Evolutionary conservation across 2,888 invertebrate species (phyloP), one percentile per base, ranked within the genome.

Genomic region (Tenthredo scrophulariae): DNA sequence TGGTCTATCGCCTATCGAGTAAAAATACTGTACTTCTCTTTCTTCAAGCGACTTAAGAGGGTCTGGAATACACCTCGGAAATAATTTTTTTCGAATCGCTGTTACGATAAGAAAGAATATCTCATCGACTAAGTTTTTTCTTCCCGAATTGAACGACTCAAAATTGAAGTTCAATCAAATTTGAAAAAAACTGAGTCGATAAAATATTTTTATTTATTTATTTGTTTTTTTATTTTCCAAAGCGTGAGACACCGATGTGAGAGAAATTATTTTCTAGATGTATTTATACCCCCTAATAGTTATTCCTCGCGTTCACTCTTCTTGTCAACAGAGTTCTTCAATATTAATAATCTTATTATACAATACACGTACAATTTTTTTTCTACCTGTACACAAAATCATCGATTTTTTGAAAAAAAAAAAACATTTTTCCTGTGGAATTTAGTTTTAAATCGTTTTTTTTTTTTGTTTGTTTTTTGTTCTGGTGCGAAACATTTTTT

Each of bases 1-100:
- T 29, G 18, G 70, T 70, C 70, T 33, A 33, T n/a, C 70, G 70
- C 40, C 70, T 74, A 43, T 74, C 72, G 72, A 74, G 43, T 74
- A 22, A 74, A 74, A 72, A 22, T 43, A 40, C 43, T 72, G n/a
- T 72, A 40, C 40, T 43, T n/a, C 13, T 43, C 43, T 43, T 74
- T 74, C 43, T 43, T n/a, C 10, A n/a, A 54, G 18, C n/a, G n/a
- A 54, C n/a, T 54, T 15, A 15, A 46, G 46, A 15, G 46, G 46
- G 46, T 46, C 15, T 46, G 0, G 3, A 46, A 46, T 46, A 46
- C 46, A 46, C 3, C 13, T 15, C 4, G 46, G 46, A 46, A 46
- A 46, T 46, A 46, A 46, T 46, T 46, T 0, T 46, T 43, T 15
- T 15, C 46, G 15, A 46, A 43, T 43, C 43, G 43, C 13, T 43